phyloP scores from a whole-genome alignment of 2,888 invertebrate genomes.

The Torymus tubicola region DNA sequence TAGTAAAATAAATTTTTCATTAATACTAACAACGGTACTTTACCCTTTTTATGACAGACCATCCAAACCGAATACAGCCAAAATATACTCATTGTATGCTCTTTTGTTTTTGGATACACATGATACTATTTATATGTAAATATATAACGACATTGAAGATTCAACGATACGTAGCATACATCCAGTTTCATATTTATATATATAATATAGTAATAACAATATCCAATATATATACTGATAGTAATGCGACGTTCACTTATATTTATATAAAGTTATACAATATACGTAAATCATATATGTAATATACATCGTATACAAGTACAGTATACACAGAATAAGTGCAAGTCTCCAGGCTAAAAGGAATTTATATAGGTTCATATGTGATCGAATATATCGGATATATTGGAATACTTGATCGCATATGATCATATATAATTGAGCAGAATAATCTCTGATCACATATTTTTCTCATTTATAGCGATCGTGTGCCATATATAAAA shows the following conservation, averaged over 20 bases:
- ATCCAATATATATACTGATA: slow-evolving; percentile 52
- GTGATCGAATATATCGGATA: slow-evolving; percentile 10
- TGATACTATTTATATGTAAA: slow-evolving; percentile 59
- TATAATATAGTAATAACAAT: slow-evolving; percentile 47
- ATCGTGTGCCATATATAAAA: slow-evolving; percentile 2
- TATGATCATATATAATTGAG: slow-evolving; percentile 14
- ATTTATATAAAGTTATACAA: slow-evolving; percentile 45
- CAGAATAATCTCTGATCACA: neutral
- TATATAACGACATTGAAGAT: slow-evolving; percentile 71
- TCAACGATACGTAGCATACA: slow-evolving; percentile 72
- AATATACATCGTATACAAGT: slow-evolving; percentile 62
- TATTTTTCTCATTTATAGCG: neutral
- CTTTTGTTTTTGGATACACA: slow-evolving; percentile 63
- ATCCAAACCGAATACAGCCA: slow-evolving; percentile 66
- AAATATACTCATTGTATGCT: slow-evolving; percentile 61
- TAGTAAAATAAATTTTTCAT: too few species aligned
- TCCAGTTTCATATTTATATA: slow-evolving; percentile 61
- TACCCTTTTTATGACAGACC: slow-evolving; percentile 54
- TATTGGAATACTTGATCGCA: neutral
- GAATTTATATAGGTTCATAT: slow-evolving; percentile 67
- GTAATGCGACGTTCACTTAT: slow-evolving; percentile 66
- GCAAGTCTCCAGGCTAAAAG: slow-evolving; percentile 64
- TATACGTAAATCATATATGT: slow-evolving; percentile 48
- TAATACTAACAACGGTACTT: too few species aligned
- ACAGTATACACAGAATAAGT: slow-evolving; percentile 66